Percentiles rank a stretch among this genome's conserved stretches.
These are phyloP conservation scores for Meandrina meandrites DNA, from an alignment of 92 coral and sea anemone species.

Conservation along the genomic window DNA sequence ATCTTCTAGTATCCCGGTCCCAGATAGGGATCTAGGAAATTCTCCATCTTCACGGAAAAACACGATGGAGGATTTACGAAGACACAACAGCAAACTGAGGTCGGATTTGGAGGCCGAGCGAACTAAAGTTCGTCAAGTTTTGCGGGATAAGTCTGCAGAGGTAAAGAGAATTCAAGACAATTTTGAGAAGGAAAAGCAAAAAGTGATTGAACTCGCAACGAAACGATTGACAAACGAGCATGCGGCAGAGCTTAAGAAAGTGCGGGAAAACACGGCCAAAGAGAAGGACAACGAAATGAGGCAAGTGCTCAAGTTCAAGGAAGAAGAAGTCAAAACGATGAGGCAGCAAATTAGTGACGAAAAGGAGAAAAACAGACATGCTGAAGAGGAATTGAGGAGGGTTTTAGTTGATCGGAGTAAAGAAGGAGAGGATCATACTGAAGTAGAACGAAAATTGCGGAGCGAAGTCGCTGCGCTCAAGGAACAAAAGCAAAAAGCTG, in stretches of 20 bases:
- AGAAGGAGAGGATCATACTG: constrained; percentile 65
- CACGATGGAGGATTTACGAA: constrained; percentile 78
- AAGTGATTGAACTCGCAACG: constrained; percentile 79
- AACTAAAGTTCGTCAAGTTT: constrained; percentile 81
- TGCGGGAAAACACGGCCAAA: constrained; percentile 67
- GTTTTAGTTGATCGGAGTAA: constrained; percentile 62
- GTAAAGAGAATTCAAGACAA: constrained; percentile 88
- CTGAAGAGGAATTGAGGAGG: constrained; percentile 86
- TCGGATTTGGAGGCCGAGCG: constrained; percentile 92
- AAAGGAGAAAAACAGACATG: constrained; percentile 78
- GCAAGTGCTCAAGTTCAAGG: constrained; percentile 88
- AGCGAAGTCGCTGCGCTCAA: constrained; percentile 71
- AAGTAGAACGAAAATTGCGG: constrained; percentile 72
- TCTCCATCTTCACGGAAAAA: constrained; percentile 80
- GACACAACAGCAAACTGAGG: constrained; percentile 81
- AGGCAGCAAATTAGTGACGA: constrained; percentile 84
- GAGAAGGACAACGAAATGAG: constrained; percentile 92
- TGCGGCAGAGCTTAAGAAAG: constrained; percentile 77
- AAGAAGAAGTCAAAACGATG: constrained; percentile 90
- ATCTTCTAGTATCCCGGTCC: constrained; percentile 77
- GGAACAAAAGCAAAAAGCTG: constrained; percentile 84
- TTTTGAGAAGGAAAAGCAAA: constrained; percentile 85
- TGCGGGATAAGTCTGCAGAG: constrained; percentile 92
- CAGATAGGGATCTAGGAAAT: constrained; percentile 72
- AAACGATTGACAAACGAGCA: constrained; percentile 85